phyloP scores from a whole-genome alignment of 30 jellyfish, hydroid and myxozoan genomes.

The Chrysaora quinquecirrha region DNA sequence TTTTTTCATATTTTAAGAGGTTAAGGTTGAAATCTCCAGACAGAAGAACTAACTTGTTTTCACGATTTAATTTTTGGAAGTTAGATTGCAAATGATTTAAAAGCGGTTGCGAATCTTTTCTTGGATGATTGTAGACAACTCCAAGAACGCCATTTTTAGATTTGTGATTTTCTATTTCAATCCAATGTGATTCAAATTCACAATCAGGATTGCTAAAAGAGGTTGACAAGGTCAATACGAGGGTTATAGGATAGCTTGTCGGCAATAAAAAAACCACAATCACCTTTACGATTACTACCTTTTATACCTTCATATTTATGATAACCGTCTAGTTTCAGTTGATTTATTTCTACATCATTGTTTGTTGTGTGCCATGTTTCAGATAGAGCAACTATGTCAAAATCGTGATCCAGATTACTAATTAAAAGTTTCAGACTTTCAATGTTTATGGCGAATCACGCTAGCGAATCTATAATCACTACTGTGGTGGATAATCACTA shows the following conservation, averaged over 20 bases:
- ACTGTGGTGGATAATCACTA: no score
- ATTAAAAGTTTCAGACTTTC: no score
- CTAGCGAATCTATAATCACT: no score
- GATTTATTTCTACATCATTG: not conserved
- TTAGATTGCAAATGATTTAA: not conserved
- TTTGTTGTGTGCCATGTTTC: not conserved
- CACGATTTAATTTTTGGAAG: not conserved
- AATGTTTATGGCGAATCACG: no score
- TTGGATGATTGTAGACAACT: no score
- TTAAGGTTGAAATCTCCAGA: no score
- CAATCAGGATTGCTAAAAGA: not conserved
- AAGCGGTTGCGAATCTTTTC: not conserved
- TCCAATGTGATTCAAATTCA: conserved; percentile 14
- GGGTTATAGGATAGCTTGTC: conserved; percentile 4
- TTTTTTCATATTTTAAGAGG: conserved; percentile 16
- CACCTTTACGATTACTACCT: conserved; percentile 17
- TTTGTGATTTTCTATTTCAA: not conserved
- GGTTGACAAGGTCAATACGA: conserved; percentile 15
- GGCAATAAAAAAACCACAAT: conserved; percentile 22
- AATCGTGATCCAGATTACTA: no score
- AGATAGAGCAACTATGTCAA: no score
- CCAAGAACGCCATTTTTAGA: conserved; percentile 5
- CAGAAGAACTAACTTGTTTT: not conserved
- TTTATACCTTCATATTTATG: no score
- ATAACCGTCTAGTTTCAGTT: no score